Evolutionary conservation across 2,797 vertebrate species (phyloP), one percentile per base, ranked within the genome.

Genomic region (Parambassis ranga): DNA sequence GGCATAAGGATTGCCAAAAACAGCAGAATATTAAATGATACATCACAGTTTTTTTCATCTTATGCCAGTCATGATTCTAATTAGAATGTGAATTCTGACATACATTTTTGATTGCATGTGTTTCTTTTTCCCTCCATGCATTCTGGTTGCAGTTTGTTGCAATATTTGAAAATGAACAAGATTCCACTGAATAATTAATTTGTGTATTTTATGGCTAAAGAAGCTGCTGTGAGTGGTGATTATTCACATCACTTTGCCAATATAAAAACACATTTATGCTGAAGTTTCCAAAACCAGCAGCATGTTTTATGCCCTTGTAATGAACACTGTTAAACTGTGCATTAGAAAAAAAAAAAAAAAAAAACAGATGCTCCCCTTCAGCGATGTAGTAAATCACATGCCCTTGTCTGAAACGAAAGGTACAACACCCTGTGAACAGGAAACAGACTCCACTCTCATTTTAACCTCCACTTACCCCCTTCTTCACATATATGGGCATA

Each of bases 301-400:
- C 65, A 77, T 75, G 72, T 69, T 90, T 91, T 85, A 90, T 78
- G 65, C 44, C 77, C 79, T 89, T 90, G 87, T 89, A 87, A 92
- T 86, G 72, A 90, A 90, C 59, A 77, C 71, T 65, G 72, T 87
- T 89, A 89, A 91, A 90, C 72, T 77, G 71, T 70, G 77, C 75
- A 79, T 87, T 81, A 77, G 62, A 26, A 62, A 62, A n/a, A 35
- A 41, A 35, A 24, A 19, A 62, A 86, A 23, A 26, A 35, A 33
- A 63, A 86, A 75, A 71, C 89, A 89, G 85, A 89, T 81, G 84
- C 65, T 79, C 32, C 76, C 77, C 84, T 72, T 90, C 65, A 88
- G 88, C 81, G 5, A 41, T 70, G 75, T 65, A 78, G 81, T 91
- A 91, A 91, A 91, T 92, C 89, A 88, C 69, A 76, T 56, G 76